These are phyloP conservation scores for Mormoops blainvillei DNA, from an alignment of 2,113 vertebrate genomes.

Conservation along the genomic window DNA sequence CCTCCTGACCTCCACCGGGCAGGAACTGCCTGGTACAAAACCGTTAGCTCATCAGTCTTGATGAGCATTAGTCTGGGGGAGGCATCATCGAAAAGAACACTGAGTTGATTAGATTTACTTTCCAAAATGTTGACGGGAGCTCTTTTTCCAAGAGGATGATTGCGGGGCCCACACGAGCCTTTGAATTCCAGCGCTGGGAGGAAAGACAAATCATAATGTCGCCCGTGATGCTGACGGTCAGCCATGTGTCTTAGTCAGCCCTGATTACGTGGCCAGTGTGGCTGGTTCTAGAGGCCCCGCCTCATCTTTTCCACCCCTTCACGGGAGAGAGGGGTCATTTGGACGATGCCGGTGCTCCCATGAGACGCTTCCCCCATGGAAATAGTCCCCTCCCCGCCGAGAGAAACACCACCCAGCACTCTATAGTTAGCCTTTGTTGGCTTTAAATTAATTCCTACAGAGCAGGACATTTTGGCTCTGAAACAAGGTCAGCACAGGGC, in stretches of 20 bases:
- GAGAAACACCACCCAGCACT: neutral
- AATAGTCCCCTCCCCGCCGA: neutral
- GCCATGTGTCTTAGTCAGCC: slow-evolving; percentile 54
- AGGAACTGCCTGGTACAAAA: neutral
- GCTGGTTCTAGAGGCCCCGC: slow-evolving; percentile 31
- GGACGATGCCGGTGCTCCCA: neutral
- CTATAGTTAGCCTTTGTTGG: neutral
- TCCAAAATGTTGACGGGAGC: slow-evolving; percentile 36
- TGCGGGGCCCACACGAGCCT: slow-evolving; percentile 50
- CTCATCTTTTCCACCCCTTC: slow-evolving; percentile 17
- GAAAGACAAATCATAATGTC: neutral
- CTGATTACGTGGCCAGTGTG: slow-evolving; percentile 56
- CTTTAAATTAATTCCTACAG: neutral
- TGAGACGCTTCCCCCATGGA: fast-evolving
- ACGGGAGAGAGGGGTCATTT: neutral
- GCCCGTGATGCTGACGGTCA: slow-evolving; percentile 39
- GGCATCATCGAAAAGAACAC: neutral
- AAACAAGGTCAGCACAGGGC: neutral
- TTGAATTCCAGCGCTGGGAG: slow-evolving; percentile 47
- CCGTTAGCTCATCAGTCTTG: neutral
- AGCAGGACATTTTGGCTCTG: neutral
- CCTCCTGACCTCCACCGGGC: neutral
- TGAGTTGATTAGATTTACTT: slow-evolving; percentile 52
- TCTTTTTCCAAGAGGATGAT: slow-evolving; percentile 53
- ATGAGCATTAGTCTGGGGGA: neutral